Evolutionary conservation across 2,113 vertebrate species (phyloP), one percentile per base, ranked within the genome.

Genomic region (Seriola rivoliana): DNA sequence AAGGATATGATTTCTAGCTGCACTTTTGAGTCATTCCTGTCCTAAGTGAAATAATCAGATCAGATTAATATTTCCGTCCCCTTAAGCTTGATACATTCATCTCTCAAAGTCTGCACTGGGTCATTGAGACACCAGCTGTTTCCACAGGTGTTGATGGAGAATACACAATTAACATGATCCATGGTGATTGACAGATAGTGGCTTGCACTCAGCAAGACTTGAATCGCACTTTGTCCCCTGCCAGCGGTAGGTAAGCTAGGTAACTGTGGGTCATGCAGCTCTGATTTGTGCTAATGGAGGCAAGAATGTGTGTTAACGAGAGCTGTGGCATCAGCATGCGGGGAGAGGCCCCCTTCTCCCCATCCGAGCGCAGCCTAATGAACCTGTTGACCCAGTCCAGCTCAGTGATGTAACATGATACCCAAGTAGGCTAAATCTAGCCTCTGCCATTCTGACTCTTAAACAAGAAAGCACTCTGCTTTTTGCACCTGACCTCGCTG

Each of bases 321-420:
- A 70, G 69, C 82, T 38, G 71, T 63, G 80, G 86, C 86, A 90
- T 90, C 85, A 82, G 87, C 89, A 82, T 88, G 81, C 80, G 66
- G 29, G 23, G 75, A 85, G 87, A 92, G 88, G 70, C 87, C 87
- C 78, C 17, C 3, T 57, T 75, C 79, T 86, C 74, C 60, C 72
- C 40, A n/a, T 74, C 70, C 13, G 9, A 67, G 69, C 23, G 62
- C 63, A 82, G 77, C 75, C 86, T 79, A 84, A 84, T 32, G 74
- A 90, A 92, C 93, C 88, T 86, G 83, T 91, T 91, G 91, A 94
- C 90, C 91, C 78, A 68, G 71, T 89, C 80, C 85, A 46, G 80
- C 77, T 86, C 73, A 3, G 74, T 78, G 84, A 92, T 84, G 92
- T 92, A 93, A 93, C 87, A 66, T 23, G 81, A 93, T 85, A 86